These are phyloP conservation scores for Polypterus bichir DNA, from an alignment of 2,113 vertebrate genomes.

Conservation along the genomic window DNA sequence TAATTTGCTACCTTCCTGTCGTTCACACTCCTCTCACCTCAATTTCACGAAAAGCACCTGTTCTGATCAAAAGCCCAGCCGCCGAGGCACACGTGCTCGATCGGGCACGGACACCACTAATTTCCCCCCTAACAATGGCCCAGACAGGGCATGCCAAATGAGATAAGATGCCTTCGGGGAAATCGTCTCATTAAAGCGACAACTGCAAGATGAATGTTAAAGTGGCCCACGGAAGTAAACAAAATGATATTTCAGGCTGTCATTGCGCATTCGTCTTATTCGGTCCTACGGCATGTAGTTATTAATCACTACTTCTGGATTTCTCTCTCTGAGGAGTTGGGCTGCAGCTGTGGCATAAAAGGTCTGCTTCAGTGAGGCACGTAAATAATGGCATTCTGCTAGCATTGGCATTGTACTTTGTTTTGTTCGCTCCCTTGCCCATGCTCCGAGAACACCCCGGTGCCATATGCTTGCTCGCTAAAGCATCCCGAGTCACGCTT, in stretches of 20 bases:
- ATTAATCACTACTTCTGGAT: constrained; percentile 16
- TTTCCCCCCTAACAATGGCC: neutral
- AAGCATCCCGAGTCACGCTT: no score
- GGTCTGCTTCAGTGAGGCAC: neutral
- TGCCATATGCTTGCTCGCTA: no score
- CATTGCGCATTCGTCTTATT: constrained; percentile 4
- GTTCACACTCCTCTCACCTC: no score
- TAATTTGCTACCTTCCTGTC: no score
- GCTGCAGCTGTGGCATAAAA: constrained; percentile 9
- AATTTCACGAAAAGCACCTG: no score
- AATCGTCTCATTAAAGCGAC: constrained; percentile 10
- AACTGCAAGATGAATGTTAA: constrained; percentile 1
- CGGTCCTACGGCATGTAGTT: constrained; percentile 5
- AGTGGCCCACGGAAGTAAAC: neutral
- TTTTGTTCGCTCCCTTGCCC: no score
- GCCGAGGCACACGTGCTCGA: no score
- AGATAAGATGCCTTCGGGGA: neutral
- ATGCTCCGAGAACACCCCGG: no score
- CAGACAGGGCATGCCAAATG: neutral
- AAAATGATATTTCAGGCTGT: constrained; percentile 5
- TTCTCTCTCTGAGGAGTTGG: constrained; percentile 3
- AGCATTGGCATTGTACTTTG: no score
- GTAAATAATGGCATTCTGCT: no score
- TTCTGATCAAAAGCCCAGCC: no score
- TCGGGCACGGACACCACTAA: neutral